Conservation (phyloP, 1,140 invertebrate genomes). For the Solen grandis region DNA sequence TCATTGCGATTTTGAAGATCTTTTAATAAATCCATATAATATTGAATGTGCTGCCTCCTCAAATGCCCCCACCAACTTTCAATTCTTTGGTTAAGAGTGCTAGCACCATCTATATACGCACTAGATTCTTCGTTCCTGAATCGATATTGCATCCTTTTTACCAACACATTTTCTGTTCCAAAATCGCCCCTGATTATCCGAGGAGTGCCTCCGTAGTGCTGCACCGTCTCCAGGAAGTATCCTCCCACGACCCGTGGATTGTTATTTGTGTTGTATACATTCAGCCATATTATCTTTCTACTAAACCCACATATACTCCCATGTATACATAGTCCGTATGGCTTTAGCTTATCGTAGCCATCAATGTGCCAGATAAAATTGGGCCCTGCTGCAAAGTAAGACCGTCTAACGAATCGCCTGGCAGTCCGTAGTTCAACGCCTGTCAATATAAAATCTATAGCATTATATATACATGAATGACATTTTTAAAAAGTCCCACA, state of each 20-base stretch:
- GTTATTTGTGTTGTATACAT: slow-evolving; percentile 69
- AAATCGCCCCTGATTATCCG: slow-evolving; percentile 48
- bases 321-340: slow-evolving; percentile 72
- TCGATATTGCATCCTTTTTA: slow-evolving; percentile 39
- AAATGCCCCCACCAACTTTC: too few species aligned
- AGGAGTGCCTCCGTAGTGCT: slow-evolving; percentile 34
- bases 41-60: too few species aligned
- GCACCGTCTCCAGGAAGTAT: slow-evolving; percentile 67
- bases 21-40: too few species aligned
- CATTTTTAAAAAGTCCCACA: slow-evolving; percentile 7
- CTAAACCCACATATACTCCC: slow-evolving; percentile 76
- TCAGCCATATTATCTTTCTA: slow-evolving; percentile 71
- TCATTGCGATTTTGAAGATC: too few species aligned
- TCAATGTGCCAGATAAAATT: slow-evolving; percentile 76
- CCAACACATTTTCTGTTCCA: slow-evolving; percentile 63
- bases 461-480: slow-evolving; percentile 41
- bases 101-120: slow-evolving; percentile 56
- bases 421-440: slow-evolving; percentile 24
- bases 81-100: slow-evolving; percentile 61
- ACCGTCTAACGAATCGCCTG: slow-evolving; percentile 39
- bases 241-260: slow-evolving; percentile 65
- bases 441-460: too few species aligned
- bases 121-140: slow-evolving; percentile 19
- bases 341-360: slow-evolving; percentile 76
- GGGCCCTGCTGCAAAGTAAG: slow-evolving; percentile 66